These are phyloP conservation scores for Heterotis niloticus DNA, from an alignment of 2,113 vertebrate species.

Conservation along the genomic window DNA sequence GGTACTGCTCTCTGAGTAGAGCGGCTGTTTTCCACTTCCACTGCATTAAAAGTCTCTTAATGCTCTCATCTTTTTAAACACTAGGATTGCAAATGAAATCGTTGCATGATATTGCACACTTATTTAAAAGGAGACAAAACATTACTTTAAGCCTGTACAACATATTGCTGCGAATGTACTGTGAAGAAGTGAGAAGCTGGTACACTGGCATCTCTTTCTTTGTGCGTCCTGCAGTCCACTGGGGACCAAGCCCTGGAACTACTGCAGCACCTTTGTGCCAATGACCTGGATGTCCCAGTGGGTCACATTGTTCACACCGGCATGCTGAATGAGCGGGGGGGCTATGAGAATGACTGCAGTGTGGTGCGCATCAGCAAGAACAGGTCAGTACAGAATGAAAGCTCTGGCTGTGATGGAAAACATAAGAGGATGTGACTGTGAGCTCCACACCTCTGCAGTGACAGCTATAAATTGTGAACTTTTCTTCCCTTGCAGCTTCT, in stretches of 20 bases:
- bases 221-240: slow-evolving; percentile 62
- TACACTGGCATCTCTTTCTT: background rate
- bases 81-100: too few species aligned
- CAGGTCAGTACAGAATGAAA: slow-evolving; percentile 63
- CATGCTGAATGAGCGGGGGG: slow-evolving; percentile 90
- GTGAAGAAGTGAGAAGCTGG: background rate
- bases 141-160: too few species aligned
- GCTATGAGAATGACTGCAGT: slow-evolving; percentile 97
- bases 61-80: too few species aligned
- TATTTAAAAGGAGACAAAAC: too few species aligned
- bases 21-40: too few species aligned
- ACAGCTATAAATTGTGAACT: background rate
- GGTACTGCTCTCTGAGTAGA: too few species aligned
- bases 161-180: too few species aligned
- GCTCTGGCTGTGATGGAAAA: background rate
- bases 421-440: too few species aligned
- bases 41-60: too few species aligned
- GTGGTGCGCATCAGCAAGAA: slow-evolving; percentile 87
- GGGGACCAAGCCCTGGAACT: slow-evolving; percentile 81
- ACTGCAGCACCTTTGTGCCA: slow-evolving; percentile 88
- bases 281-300: slow-evolving; percentile 91
- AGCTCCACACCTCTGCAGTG: background rate
- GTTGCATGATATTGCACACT: too few species aligned
- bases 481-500: slow-evolving; percentile 71
- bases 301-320: slow-evolving; percentile 95